Percentiles rank a stretch among this genome's conserved stretches.
phyloP scores from a whole-genome alignment of 2,113 vertebrate species.

The Aythya baeri region DNA sequence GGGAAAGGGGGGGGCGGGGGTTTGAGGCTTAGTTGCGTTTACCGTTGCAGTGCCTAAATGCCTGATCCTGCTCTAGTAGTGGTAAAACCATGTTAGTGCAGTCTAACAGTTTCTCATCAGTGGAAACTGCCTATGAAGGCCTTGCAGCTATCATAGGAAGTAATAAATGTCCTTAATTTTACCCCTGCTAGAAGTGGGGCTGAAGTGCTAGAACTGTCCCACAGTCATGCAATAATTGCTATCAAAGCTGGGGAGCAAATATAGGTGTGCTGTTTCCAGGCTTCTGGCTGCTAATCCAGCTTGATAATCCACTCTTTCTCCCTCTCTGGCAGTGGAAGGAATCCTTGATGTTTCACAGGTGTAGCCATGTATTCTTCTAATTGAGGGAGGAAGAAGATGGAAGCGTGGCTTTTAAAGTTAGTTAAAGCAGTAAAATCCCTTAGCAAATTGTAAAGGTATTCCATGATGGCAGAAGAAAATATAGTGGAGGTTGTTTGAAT shows the following conservation, averaged over 20 bases:
- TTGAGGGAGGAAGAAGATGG: neutral
- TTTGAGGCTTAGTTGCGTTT: neutral
- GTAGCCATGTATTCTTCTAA: neutral
- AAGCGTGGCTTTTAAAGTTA: neutral
- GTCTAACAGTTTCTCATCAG: neutral
- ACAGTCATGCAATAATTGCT: neutral
- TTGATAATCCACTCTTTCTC: neutral
- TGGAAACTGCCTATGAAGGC: neutral
- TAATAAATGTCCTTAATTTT: neutral
- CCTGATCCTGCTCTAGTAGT: neutral
- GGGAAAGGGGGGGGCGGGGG: neutral
- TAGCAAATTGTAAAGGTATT: neutral
- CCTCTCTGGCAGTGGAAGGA: neutral
- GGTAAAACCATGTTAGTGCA: neutral
- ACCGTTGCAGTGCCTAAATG: neutral
- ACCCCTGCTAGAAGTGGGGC: neutral
- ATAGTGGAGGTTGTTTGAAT: neutral
- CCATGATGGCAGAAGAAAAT: neutral
- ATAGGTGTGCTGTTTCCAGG: neutral
- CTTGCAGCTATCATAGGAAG: neutral
- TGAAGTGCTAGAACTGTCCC: neutral
- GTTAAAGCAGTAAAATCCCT: neutral
- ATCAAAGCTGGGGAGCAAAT: neutral
- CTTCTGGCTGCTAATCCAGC: neutral
- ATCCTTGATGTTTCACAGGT: neutral